Evolutionary conservation across 2,113 vertebrate species (phyloP), one percentile per base, ranked within the genome.

Genomic region (Gnathonemus echidnorhynchus): DNA sequence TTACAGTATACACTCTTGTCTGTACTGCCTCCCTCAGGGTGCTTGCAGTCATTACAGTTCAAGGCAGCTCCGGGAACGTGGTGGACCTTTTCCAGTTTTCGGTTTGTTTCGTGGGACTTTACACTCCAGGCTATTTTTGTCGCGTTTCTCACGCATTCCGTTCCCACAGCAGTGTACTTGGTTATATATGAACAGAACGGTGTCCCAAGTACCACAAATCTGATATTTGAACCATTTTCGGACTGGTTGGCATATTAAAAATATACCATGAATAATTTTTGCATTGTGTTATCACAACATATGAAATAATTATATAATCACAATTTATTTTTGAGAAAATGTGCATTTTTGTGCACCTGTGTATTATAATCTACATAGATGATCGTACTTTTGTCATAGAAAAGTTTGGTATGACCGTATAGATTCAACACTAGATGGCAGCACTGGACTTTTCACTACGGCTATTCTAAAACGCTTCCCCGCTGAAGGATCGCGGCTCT

Each of bases 341-440:
- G 35, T 77, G 70, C 15, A 0, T 39, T 77, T 39, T 13, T 39
- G 49, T 50, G 49, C 49, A 15, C 3, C 13, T 50, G 49, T 15
- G 52, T 53, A 77, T 39, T 35, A 35, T 39, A 77, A 77, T 39
- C 1, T 39, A 7, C 35, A 77, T 13, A 35, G 15, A 35, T 17
- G 10, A 77, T 77, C 35, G 11, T 66, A 66, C n/a, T 77, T 80
- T 42, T 80, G 74, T 39, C 35, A 42, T 77, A 77, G 70, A 39
- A 39, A 39, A 39, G 35, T 80, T 80, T 17, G 5, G 17, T 70
- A 80, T 5, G 21, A 77, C 1, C 70, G 15, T 74, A 31, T 46
- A 15, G 48, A 49, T 5, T 77, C 27, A 74, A 46, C 88, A 77
- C 88, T 89, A 89, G 88, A 74, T 89, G 88, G 66, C 62, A 77